phyloP scores from a whole-genome alignment of 2,113 vertebrate genomes.

The Ancistrus triradiatus region DNA sequence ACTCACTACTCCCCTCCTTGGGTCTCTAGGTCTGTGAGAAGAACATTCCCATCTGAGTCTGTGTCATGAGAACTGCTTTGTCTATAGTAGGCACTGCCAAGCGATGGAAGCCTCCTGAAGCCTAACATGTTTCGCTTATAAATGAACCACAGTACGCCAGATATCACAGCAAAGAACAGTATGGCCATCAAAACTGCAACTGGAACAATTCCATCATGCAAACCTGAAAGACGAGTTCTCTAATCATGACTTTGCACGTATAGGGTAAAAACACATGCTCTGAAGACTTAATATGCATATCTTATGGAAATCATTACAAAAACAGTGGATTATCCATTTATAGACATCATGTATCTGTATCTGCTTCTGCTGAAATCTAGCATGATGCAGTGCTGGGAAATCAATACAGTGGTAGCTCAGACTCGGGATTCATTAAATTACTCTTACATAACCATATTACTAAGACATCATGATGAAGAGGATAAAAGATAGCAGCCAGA shows the following conservation, averaged over 20 bases:
- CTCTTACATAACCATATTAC: constrained; percentile 1
- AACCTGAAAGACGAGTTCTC: constrained; percentile 70
- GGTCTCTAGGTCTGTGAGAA: constrained; percentile 81
- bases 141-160: constrained; percentile 65
- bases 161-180: constrained; percentile 68
- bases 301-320: too few relatives aligned
- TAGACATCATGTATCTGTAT: background rate
- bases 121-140: constrained; percentile 67
- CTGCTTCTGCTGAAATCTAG: constrained; percentile 1
- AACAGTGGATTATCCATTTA: too few relatives aligned
- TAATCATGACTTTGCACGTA: background rate
- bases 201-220: constrained; percentile 63
- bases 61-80: constrained; percentile 65
- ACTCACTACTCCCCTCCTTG: constrained; percentile 62
- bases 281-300: too few relatives aligned
- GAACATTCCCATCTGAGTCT: constrained; percentile 80
- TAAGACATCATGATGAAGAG: background rate
- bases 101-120: constrained; percentile 62
- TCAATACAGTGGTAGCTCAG: background rate
- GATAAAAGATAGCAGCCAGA: background rate
- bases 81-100: constrained; percentile 71
- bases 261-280: too few relatives aligned
- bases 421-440: background rate
- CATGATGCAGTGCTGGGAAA: background rate
- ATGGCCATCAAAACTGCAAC: constrained; percentile 69